Percentiles rank a stretch among this genome's conserved stretches.
phyloP scores from a whole-genome alignment of 2,113 vertebrate genomes.

The Lepisosteus osseus region DNA sequence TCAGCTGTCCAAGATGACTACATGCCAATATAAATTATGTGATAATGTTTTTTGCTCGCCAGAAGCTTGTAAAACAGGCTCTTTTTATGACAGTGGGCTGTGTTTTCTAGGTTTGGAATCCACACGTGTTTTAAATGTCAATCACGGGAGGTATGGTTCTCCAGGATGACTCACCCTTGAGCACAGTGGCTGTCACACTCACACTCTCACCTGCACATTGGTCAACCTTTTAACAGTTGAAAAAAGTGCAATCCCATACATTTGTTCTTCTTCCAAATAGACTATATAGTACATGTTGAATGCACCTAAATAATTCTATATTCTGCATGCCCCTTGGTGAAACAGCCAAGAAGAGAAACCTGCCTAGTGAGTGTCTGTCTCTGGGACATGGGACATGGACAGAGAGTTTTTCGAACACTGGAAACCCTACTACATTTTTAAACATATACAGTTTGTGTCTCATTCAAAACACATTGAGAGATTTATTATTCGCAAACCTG shows the following conservation, averaged over 20 bases:
- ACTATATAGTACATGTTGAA: neutral
- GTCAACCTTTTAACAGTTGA: too few species aligned
- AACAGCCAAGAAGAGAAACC: too few species aligned
- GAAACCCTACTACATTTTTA: neutral
- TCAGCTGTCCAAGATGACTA: neutral
- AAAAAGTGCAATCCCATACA: neutral
- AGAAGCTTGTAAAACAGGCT: neutral
- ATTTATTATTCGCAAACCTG: too few species aligned
- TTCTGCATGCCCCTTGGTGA: neutral
- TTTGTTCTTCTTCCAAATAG: neutral
- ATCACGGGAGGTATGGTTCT: too few species aligned
- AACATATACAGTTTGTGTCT: neutral
- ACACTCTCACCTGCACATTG: too few species aligned
- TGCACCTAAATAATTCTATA: neutral
- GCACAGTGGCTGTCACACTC: too few species aligned
- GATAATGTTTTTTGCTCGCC: constrained; percentile 1
- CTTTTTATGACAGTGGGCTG: too few species aligned
- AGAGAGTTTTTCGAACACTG: neutral
- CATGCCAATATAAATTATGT: constrained; percentile 6
- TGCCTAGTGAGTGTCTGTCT: neutral
- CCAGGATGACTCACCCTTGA: too few species aligned
- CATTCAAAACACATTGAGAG: neutral
- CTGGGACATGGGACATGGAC: neutral
- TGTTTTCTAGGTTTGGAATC: too few species aligned
- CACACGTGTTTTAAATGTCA: too few species aligned